Evolutionary conservation across 2,888 invertebrate genomes (phyloP), one percentile per base, ranked within the genome.

Genomic region (Diarsia mendica): DNA sequence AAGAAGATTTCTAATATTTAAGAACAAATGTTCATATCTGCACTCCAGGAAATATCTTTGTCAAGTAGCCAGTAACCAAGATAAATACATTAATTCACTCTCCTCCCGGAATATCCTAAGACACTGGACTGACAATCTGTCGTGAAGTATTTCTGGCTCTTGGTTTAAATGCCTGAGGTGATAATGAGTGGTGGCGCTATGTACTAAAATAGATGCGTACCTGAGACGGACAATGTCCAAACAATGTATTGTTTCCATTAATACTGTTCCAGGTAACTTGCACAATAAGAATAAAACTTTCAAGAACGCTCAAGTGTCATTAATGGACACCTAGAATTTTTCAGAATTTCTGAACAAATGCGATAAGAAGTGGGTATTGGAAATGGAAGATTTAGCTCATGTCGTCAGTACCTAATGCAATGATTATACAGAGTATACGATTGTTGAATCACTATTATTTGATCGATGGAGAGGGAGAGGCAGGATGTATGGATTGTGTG

Each of bases 161-260:
- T 9, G 15, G 6, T 55, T n/a, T 33, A 66, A 15, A 60, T 74
- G 20, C 20, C 23, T 11, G 0, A 28, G 55, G 53, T 51, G 60
- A 66, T 48, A 65, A 74, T 5, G 2, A 15, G 3, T 0, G 15
- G 33, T 80, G 58, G 61, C 67, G 67, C 75, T 66, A 63, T 48
- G 61, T 1, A n/a, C 61, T 39, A 13, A 63, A 79, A 75, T 75
- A 80, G 28, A 67, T n/a, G 18, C 6, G 3, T 33, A 48, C 48
- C 53, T 46, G 3, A 23, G 28, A 39, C 28, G 58, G 13, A 48
- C 3, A 23, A 49, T 64, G 5, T 48, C 5, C 23, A 3, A 23
- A n/a, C 28, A 33, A 15, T 20, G 23, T n/a, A n/a, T n/a, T 48
- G 11, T 53, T 33, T 60, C 3, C 20, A 8, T 60, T 4, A 20